Percentiles rank a stretch among this genome's conserved stretches.
phyloP scores from a whole-genome alignment of 2,888 invertebrate species.

The Hofmannophila pseudospretella region DNA sequence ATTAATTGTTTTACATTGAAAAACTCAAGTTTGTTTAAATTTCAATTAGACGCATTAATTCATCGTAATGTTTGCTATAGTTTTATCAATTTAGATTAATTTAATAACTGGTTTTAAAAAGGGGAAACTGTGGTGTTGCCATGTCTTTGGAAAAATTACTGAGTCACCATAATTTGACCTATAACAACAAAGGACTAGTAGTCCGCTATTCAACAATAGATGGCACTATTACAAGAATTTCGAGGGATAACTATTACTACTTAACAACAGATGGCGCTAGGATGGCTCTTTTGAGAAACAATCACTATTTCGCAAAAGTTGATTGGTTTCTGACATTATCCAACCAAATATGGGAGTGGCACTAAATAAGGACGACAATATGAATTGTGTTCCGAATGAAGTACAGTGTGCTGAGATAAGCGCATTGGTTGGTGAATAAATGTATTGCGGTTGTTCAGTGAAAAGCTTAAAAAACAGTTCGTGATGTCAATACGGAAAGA shows the following conservation, averaged over 20 bases:
- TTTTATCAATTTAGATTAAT: too few species aligned
- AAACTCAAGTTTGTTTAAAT: too few species aligned
- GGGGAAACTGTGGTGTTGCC: too few species aligned
- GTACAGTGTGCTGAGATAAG: conserved; percentile 15
- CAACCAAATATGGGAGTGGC: conserved; percentile 45
- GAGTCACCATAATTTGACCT: too few species aligned
- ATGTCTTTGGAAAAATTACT: too few species aligned
- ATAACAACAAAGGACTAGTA: too few species aligned
- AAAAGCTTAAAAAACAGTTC: conserved; percentile 15
- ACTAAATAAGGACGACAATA: conserved; percentile 46
- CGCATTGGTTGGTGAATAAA: conserved; percentile 17
- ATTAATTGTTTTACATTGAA: too few species aligned
- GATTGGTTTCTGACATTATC: conserved; percentile 50
- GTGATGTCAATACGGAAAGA: conserved; percentile 21
- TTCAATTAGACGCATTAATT: too few species aligned
- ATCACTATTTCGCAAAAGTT: conserved; percentile 19
- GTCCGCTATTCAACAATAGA: background rate
- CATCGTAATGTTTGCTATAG: too few species aligned
- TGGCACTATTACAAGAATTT: conserved; percentile 1
- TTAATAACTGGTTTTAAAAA: too few species aligned
- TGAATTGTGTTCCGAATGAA: conserved; percentile 36
- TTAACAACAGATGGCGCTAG: conserved; percentile 17
- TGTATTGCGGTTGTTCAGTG: conserved; percentile 11
- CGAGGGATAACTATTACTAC: background rate
- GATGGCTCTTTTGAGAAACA: background rate